Evolutionary conservation across 2,113 vertebrate species (phyloP), one percentile per base, ranked within the genome.

Genomic region (Acanthisitta chloris): DNA sequence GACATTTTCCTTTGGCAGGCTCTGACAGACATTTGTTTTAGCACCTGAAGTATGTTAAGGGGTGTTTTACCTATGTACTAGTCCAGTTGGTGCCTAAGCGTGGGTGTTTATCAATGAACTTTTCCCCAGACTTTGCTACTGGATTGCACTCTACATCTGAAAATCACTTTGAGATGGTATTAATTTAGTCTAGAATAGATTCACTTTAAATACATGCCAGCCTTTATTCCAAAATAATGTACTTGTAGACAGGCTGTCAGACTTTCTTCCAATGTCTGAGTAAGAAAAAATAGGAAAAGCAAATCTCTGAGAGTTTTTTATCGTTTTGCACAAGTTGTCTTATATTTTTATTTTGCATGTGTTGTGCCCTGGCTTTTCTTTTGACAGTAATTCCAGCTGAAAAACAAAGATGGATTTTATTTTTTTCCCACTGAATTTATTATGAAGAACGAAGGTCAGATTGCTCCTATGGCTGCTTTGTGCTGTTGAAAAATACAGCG

Each of bases 371-470:
- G 16, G 43, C 71, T 95, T 93, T 94, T 88, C 81, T 91, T 94
- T 73, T 70, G 87, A 91, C 85, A 77, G 89, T 61, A 24, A 38
- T 90, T 96, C 74, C 73, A 90, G 76, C 79, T 79, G 83, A 79
- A 93, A 94, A 94, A 66, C 45, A 91, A 80, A 94, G 91, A 93
- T 55, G 92, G 79, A 77, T 78, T 92, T 92, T 90, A 15, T 66
- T 70, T 36, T n/a, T 5, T 0, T 2, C 78, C 74, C 51, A 10
- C 4, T 92, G 81, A 83, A 88, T 83, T 91, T 95, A 57, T 80
- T 89, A 71, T 66, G 83, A 73, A 86, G 92, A 85, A 86, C 43
- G 92, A 95, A 93, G 85, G 90, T 96, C 90, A 94, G 81, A 48
- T 90, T 78, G 81, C 43, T 96, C 87, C 90, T 90, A 88, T 0